Evolutionary conservation across 2,797 vertebrate genomes (phyloP).

Genomic region (Danio jaintianensis): DNA sequence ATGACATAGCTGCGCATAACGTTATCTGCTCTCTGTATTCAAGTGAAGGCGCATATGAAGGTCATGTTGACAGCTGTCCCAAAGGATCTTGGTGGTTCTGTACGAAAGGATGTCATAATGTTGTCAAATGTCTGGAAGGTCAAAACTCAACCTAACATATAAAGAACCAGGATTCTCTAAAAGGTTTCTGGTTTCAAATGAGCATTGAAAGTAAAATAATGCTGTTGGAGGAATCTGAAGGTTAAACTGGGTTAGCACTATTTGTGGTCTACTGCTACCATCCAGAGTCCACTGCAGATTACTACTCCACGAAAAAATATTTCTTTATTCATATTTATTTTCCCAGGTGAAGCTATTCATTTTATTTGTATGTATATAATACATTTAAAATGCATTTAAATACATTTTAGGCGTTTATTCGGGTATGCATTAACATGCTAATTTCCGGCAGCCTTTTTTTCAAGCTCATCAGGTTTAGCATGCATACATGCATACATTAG

Average conservation of each 20-base stretch:
- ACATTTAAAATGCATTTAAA: background rate
- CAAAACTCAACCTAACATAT: background rate
- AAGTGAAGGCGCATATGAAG: constrained; percentile 53
- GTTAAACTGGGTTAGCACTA: constrained; percentile 3
- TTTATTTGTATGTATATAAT: background rate
- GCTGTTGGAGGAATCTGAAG: background rate
- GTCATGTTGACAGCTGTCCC: constrained; percentile 52
- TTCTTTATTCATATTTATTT: background rate
- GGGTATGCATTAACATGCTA: background rate
- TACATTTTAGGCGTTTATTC: background rate
- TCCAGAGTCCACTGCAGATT: constrained; percentile 13
- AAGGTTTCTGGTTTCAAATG: constrained; percentile 1
- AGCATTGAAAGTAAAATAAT: background rate
- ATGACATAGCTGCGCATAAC: constrained; percentile 16
- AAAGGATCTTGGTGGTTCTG: constrained; percentile 10
- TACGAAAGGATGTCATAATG: constrained; percentile 32
- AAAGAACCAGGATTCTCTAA: background rate
- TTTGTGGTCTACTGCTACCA: constrained; percentile 1
- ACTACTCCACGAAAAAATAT: background rate
- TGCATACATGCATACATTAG: background rate
- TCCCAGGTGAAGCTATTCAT: background rate
- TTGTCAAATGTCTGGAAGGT: constrained; percentile 21
- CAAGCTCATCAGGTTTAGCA: background rate
- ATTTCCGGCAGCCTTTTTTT: background rate
- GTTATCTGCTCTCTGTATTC: constrained; percentile 28